These are phyloP conservation scores for Sclerodermus sp. DNA, from an alignment of 2,888 invertebrate genomes.

Conservation along the genomic window DNA sequence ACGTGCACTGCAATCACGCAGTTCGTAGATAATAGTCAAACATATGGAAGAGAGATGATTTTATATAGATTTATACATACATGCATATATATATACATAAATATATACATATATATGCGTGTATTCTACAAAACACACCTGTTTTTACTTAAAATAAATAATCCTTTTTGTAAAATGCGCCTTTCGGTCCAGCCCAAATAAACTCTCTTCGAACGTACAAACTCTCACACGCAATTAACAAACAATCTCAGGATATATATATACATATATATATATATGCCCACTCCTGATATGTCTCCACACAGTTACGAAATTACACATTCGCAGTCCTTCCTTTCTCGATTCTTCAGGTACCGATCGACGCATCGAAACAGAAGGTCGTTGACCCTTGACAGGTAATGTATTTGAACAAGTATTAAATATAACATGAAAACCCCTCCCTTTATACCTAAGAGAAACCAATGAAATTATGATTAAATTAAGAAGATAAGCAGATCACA, in stretches of 20 bases:
- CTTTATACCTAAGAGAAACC: neutral
- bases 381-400: neutral
- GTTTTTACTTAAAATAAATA: constrained; percentile 48
- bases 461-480: neutral
- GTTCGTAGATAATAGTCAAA: constrained; percentile 34
- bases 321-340: constrained; percentile 39
- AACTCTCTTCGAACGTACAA: neutral
- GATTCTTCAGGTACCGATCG: constrained; percentile 49
- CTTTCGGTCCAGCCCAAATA: constrained; percentile 17
- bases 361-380: constrained; percentile 32
- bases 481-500: neutral
- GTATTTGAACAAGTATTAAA: neutral
- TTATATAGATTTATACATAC: constrained; percentile 25
- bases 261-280: no score
- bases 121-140: constrained; percentile 25
- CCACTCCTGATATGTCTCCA: constrained; percentile 49
- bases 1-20: constrained; percentile 15
- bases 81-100: constrained; percentile 1
- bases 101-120: constrained; percentile 13
- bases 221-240: constrained; percentile 19
- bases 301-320: constrained; percentile 28
- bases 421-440: neutral
- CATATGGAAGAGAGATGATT: constrained; percentile 47
- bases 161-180: constrained; percentile 34
- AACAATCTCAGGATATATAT: constrained; percentile 38